phyloP scores from a whole-genome alignment of 2,888 invertebrate genomes.

The Subacronicta megacephala region DNA sequence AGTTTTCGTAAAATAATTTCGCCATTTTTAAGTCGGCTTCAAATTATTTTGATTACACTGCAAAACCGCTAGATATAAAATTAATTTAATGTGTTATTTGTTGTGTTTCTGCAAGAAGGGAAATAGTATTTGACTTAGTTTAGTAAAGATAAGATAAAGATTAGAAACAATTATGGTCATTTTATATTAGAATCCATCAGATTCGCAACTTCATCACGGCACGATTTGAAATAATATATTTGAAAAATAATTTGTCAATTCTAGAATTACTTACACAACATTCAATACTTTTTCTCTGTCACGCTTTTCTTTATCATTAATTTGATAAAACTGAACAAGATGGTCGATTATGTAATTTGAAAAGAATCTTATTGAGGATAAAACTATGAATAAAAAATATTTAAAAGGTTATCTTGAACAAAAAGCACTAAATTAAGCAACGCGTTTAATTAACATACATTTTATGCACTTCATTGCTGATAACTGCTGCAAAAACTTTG shows the following conservation, averaged over 20 bases:
- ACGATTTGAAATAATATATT: constrained; percentile 6
- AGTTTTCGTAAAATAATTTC: constrained; percentile 65
- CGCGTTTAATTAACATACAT: background rate
- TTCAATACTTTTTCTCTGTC: background rate
- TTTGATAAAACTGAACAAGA: background rate
- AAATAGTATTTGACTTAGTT: background rate
- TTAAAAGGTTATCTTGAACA: no score
- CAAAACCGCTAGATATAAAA: constrained; percentile 44
- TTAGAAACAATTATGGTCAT: no score
- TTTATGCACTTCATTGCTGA: constrained; percentile 9
- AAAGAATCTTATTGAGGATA: background rate
- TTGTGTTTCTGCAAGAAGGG: constrained; percentile 1
- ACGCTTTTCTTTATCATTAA: constrained; percentile 5
- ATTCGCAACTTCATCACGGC: background rate
- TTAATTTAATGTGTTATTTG: constrained; percentile 38
- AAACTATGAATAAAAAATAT: background rate
- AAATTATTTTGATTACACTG: constrained; percentile 50
- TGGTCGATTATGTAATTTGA: background rate
- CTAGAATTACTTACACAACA: constrained; percentile 9
- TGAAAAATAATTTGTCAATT: background rate
- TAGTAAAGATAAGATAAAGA: background rate
- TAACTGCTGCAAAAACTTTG: constrained; percentile 20
- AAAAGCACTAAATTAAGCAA: no score
- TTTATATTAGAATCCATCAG: no score
- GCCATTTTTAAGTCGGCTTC: constrained; percentile 52